Base-by-base conservation (phyloP, 2,888 invertebrate species). In the Tinea pellionella region DNA sequence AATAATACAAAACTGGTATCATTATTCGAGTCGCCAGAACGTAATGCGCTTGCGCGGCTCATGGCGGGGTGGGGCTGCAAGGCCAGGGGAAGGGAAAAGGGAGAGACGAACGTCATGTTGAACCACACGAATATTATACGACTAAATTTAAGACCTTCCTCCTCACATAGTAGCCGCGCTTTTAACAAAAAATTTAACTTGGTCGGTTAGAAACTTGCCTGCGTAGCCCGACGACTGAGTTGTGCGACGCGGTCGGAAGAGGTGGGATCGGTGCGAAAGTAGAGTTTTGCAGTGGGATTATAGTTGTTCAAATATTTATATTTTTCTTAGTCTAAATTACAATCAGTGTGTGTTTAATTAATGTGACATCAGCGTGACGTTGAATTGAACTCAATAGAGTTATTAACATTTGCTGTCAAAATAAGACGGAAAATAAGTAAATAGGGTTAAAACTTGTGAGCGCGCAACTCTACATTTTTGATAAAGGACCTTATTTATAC, bases 371-470 rank as follows among this genome's bases (percentile, higher is more conserved):
- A 47, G 15, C 4, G 16, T 15, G 15, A 15, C n/a, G 16, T 47
- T 16, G 8, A 15, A n/a, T 9, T 47, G 47, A 2, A 15, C 9
- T 47, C 6, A 15, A 15, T 47, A 47, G 24, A 53, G 12, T 24
- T 53, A 24, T 53, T 2, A 19, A 53, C 57, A 55, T 66, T 65
- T 69, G 68, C 71, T 80, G 78, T 81, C 79, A 82, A 80, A 80
- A 82, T 81, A 83, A 74, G 72, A 72, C 74, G 73, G 77, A 84
- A 83, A 85, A 85, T 84, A 85, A 83, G 82, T 85, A 84, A 84
- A 82, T 81, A 78, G 78, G 74, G 78, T 75, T 79, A 76, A 75
- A 80, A 78, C 73, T 75, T 75, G 75, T 75, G 75, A 70, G 72
- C 68, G 64, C 65, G 68, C 6, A 41, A 63, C 67, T 65, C 63